Evolutionary conservation across 1,140 invertebrate genomes (phyloP).

Genomic region (Lepidurus apus): DNA sequence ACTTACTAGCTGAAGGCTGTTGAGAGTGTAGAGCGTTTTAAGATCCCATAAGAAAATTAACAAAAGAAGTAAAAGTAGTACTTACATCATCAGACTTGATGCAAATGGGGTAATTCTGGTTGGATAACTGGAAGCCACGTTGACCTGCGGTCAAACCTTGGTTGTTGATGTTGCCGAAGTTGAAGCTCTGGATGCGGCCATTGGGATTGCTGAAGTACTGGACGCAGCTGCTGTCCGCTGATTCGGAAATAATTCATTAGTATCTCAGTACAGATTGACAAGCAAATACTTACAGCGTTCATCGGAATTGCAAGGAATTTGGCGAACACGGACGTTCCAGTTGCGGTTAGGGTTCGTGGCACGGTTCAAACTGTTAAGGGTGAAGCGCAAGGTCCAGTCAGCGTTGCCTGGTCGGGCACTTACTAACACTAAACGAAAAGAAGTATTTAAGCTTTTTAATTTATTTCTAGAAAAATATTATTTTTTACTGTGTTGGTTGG

Average conservation of each 20-base stretch:
- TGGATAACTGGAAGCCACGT: slow-evolving; percentile 65
- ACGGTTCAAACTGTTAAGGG: slow-evolving; percentile 56
- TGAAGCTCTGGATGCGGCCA: slow-evolving; percentile 67
- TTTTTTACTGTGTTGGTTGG: slow-evolving; percentile 62
- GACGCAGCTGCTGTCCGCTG: slow-evolving; percentile 51
- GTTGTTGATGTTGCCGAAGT: slow-evolving; percentile 59
- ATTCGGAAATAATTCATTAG: neutral
- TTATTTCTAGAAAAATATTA: neutral
- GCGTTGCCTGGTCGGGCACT: neutral
- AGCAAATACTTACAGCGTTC: slow-evolving; percentile 41
- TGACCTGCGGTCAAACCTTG: slow-evolving; percentile 50
- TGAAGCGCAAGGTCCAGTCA: slow-evolving; percentile 42
- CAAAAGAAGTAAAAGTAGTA: neutral
- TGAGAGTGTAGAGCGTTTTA: no score
- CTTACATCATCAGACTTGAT: slow-evolving; percentile 55
- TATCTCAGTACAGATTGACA: neutral
- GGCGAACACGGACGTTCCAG: slow-evolving; percentile 70
- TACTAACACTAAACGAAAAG: neutral
- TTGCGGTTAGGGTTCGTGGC: slow-evolving; percentile 48
- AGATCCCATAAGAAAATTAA: neutral
- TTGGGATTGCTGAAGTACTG: slow-evolving; percentile 62
- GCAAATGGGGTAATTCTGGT: slow-evolving; percentile 69
- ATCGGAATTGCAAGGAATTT: slow-evolving; percentile 56
- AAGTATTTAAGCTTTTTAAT: neutral
- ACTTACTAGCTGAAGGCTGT: no score